These are phyloP conservation scores for Trachymyrmex septentrionalis DNA, from an alignment of 1,140 invertebrate genomes.

Conservation along the genomic window DNA sequence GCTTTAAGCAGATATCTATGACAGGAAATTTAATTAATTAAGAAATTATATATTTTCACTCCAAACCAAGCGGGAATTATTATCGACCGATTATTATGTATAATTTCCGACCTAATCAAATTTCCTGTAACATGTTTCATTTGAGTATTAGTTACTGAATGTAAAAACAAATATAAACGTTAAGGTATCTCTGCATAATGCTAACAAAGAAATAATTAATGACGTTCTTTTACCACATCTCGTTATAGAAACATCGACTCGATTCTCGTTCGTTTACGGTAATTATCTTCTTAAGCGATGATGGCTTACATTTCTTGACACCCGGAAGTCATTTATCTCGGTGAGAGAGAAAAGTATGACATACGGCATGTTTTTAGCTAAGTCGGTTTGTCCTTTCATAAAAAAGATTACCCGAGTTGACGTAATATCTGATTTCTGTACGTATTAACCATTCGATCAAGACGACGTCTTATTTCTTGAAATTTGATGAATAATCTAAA, in stretches of 20 bases:
- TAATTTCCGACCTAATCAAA: too few species aligned
- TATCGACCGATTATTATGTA: too few species aligned
- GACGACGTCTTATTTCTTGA: neutral
- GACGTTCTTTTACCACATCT: constrained; percentile 7
- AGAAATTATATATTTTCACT: too few species aligned
- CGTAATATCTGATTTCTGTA: constrained; percentile 2
- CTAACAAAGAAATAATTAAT: constrained; percentile 39
- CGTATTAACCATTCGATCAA: neutral
- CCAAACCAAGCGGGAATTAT: too few species aligned
- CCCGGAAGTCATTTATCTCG: constrained; percentile 55
- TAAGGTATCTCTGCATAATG: neutral
- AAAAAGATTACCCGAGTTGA: neutral
- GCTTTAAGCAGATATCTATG: too few species aligned
- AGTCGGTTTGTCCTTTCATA: neutral
- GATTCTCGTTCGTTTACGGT: constrained; percentile 36
- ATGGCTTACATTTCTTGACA: constrained; percentile 37
- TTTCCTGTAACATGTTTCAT: neutral
- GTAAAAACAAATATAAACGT: neutral
- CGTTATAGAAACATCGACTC: constrained; percentile 29
- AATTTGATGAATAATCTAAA: neutral
- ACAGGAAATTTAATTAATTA: too few species aligned
- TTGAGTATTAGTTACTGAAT: neutral
- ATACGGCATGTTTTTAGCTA: neutral
- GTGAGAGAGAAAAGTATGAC: constrained; percentile 35
- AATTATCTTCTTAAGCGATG: constrained; percentile 45